Conservation (phyloP, 2,113 vertebrate genomes). For the Pholis gunnellus region DNA sequence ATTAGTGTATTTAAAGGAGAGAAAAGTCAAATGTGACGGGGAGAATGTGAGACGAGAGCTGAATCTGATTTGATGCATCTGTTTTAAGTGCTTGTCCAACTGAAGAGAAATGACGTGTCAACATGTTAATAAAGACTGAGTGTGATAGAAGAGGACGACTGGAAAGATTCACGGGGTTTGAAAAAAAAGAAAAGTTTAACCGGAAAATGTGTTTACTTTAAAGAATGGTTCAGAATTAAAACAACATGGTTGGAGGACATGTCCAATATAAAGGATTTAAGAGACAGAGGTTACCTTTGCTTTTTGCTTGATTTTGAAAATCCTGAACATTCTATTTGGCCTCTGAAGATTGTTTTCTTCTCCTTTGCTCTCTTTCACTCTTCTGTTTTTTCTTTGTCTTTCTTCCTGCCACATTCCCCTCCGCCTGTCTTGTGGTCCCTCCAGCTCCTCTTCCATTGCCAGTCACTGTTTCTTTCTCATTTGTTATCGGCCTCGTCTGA, state of each 20-base stretch:
- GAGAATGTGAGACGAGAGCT: neutral
- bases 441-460: constrained; percentile 9
- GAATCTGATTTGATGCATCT: neutral
- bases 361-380: neutral
- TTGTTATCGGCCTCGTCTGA: constrained; percentile 52
- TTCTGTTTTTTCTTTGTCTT: neutral
- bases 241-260: neutral
- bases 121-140: neutral
- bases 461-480: constrained; percentile 58
- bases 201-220: neutral
- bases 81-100: too few species aligned
- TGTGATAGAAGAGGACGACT: neutral
- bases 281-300: neutral
- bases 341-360: neutral
- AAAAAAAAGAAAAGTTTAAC: neutral
- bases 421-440: neutral
- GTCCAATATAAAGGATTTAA: neutral
- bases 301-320: neutral
- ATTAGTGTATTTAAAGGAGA: constrained; percentile 14
- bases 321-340: neutral
- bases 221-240: neutral
- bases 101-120: too few species aligned
- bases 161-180: neutral
- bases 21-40: constrained; percentile 23
- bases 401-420: neutral